phyloP scores from a whole-genome alignment of 2,113 vertebrate species.

The Oophaga pumilio region DNA sequence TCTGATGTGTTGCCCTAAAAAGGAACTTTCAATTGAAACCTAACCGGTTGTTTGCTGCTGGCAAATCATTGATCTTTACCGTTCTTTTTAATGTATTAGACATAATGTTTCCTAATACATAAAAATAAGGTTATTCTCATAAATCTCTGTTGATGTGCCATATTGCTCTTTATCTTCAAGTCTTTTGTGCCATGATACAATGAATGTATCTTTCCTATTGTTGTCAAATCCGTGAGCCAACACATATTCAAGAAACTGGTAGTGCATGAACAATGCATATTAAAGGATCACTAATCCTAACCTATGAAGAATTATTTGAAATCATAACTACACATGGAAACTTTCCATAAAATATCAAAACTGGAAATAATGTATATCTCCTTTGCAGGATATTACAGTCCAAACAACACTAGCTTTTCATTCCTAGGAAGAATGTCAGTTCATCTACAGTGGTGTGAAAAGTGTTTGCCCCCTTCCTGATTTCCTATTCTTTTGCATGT shows the following conservation, averaged over 20 bases:
- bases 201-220: background rate
- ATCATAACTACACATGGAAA: background rate
- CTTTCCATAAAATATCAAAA: background rate
- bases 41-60: slow-evolving; percentile 52
- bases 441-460: background rate
- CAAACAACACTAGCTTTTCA: background rate
- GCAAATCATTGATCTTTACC: slow-evolving; percentile 53
- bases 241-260: background rate
- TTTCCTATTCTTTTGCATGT: too few relatives aligned
- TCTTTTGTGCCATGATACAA: background rate
- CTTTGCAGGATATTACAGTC: background rate
- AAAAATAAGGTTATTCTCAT: slow-evolving; percentile 38
- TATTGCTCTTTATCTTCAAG: slow-evolving; percentile 16
- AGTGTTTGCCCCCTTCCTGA: too few relatives aligned
- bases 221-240: background rate
- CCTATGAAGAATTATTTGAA: background rate
- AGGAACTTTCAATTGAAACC: slow-evolving; percentile 14
- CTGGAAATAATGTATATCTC: background rate
- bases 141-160: slow-evolving; percentile 23
- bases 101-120: slow-evolving; percentile 28
- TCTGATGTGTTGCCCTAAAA: slow-evolving; percentile 47
- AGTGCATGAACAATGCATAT: background rate
- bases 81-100: slow-evolving; percentile 22
- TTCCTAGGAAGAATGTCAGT: background rate
- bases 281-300: background rate